Conservation (phyloP, 2,797 vertebrate genomes). For the Naso thynnoides region DNA sequence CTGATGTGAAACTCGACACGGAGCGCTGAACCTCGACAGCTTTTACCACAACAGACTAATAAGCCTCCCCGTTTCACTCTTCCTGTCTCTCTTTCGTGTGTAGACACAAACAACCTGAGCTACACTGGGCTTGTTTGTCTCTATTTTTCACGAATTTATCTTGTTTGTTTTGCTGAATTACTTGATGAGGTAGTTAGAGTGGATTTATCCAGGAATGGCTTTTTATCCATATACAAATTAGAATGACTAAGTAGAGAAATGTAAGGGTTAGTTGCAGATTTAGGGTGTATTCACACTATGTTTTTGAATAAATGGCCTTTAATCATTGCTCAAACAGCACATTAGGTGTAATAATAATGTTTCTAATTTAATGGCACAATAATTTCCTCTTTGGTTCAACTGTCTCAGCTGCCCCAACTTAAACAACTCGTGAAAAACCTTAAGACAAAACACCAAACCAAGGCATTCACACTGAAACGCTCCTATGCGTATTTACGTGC, state of each 20-base stretch:
- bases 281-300: not conserved
- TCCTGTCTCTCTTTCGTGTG: conserved; percentile 37
- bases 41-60: conserved; percentile 57
- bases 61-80: not conserved
- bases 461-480: conserved; percentile 12
- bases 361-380: conserved; percentile 37
- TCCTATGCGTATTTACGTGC: conserved; percentile 8
- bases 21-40: conserved; percentile 29
- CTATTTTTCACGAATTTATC: not conserved
- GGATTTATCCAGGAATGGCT: conserved; percentile 65
- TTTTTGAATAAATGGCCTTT: not conserved
- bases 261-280: not conserved
- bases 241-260: not conserved
- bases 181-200: conserved; percentile 80
- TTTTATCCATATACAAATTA: conserved; percentile 51
- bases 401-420: conserved; percentile 66
- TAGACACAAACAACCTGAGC: conserved; percentile 57
- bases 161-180: conserved; percentile 25
- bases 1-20: conserved; percentile 62
- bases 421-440: conserved; percentile 35
- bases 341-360: not conserved
- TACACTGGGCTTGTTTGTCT: not conserved
- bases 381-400: conserved; percentile 72
- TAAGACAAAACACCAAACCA: conserved; percentile 22
- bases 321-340: conserved; percentile 13